Base-by-base conservation (phyloP, 2,113 vertebrate genomes). In the Microtus oregoni region DNA sequence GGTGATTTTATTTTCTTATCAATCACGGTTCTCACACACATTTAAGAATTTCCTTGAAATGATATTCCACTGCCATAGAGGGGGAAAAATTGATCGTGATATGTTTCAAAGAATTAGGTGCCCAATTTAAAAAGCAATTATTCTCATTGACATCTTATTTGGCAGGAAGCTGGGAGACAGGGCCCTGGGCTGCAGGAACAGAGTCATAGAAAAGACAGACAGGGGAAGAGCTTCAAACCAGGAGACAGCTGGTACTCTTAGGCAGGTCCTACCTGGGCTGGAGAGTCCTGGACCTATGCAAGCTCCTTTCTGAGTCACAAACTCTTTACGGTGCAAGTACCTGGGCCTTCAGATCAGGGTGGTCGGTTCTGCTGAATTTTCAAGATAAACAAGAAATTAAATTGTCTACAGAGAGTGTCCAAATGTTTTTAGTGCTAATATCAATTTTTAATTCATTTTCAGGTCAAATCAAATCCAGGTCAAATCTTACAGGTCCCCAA, bases 81-180 rank as follows among this genome's bases (percentile, higher is more conserved):
- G 91, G 91, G 88, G 30, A 85, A 41, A 85, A 83, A 90, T 12
- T 50, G 90, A 88, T 58, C 82, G 22, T n/a, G 72, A 73, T n/a
- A 24, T 58, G 70, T 90, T 90, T 68, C 65, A 75, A 91, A 92
- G 94, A 95, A 94, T 93, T 73, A 90, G 79, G 41, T 38, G 30
- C 58, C 81, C 79, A 65, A 92, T 93, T 96, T 93, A 94, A 96
- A 97, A 90, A 89, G 87, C 90, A 90, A 76, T 97, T 72, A 83
- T 92, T 95, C 76, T 92, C 92, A 67, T 41, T 94, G 96, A 85
- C 76, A 50, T 87, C 75, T 65, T 44, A 70, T 90, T 72, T 86
- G 90, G 93, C 93, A 93, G 81, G 88, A 95, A 88, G 81, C 92
- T 8, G 0, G 82, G 76, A 77, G 63, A 65, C 7, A 6, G 82